Evolutionary conservation across 2,888 invertebrate species (phyloP), one percentile per base, ranked within the genome.

Genomic region (Dorcus hopei): DNA sequence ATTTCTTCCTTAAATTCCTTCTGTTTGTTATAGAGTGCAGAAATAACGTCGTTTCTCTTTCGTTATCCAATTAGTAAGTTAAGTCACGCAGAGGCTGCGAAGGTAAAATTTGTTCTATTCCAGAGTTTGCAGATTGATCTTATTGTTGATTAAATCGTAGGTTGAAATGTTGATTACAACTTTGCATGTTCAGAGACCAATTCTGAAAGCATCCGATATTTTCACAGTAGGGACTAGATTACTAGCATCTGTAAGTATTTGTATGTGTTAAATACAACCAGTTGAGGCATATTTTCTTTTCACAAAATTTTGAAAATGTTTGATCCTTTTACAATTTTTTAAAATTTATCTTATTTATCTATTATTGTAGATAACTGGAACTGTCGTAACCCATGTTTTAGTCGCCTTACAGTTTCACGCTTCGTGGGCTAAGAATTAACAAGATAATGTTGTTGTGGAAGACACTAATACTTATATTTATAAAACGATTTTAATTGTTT

Each of bases 341-440:
- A 14, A 14, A 14, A 14, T 14, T 1, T 14, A 14, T 14, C 14
- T 14, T 14, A 14, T 14, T 19, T 19, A 19, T 33, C 3, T 6
- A 3, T 42, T 3, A 42, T 76, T 77, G 58, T 65, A 79, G 79
- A 74, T 79, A 59, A 74, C 72, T 52, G 77, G 77, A 9, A 77
- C 76, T 61, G 73, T 79, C 52, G 61, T 78, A 14, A 79, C 78
- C 0, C 78, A 79, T 56, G 76, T 79, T 7, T 67, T 78, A 59
- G 78, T 78, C 3, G 78, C 78, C n/a, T 57, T 79, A 41, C 79
- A 79, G 58, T 78, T 33, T 33, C 26, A 33, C 5, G 26, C 26
- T 7, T 33, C 7, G 26, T 33, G 26, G 26, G 26, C 26, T 6
- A 33, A 33, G 26, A 4, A 33, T 19, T 33, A 33, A 33, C 7